Conservation (phyloP, 2,888 invertebrate species). For the Teinopalpus imperialis region DNA sequence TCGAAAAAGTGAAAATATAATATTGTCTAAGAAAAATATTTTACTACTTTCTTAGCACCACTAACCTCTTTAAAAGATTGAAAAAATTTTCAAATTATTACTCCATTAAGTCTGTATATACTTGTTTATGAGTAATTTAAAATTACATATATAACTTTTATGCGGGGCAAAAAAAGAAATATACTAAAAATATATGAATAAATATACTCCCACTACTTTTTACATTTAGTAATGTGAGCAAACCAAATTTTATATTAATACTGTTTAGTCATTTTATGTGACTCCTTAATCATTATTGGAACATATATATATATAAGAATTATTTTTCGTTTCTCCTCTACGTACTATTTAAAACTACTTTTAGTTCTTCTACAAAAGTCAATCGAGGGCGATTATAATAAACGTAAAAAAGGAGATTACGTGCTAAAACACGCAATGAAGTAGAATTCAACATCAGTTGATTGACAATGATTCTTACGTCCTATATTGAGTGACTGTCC, state of each 20-base stretch:
- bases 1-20: conserved; percentile 69
- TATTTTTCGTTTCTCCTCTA: conserved; percentile 10
- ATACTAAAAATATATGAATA: not conserved
- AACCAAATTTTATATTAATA: conserved; percentile 25
- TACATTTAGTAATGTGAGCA: conserved; percentile 32
- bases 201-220: conserved; percentile 29
- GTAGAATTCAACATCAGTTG: conserved; percentile 4
- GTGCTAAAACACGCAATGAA: conserved; percentile 10
- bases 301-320: conserved; percentile 1
- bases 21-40: conserved; percentile 76
- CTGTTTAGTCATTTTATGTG: not conserved
- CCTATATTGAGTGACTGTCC: conserved; percentile 22
- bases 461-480: conserved; percentile 17
- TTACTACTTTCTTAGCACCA: conserved; percentile 70
- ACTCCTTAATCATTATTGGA: not conserved
- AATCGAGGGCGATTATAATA: conserved; percentile 5
- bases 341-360: conserved; percentile 30
- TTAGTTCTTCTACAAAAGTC: conserved; percentile 15
- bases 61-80: conserved; percentile 46
- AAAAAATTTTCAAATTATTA: not conserved
- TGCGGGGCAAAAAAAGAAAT: not conserved
- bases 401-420: not conserved
- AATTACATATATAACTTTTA: no score
- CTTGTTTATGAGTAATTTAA: no score
- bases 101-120: no score